Percentiles rank a stretch among this genome's conserved stretches.
These are phyloP conservation scores for Uropsilus gracilis DNA, from an alignment of 2,113 vertebrate genomes.

Conservation along the genomic window DNA sequence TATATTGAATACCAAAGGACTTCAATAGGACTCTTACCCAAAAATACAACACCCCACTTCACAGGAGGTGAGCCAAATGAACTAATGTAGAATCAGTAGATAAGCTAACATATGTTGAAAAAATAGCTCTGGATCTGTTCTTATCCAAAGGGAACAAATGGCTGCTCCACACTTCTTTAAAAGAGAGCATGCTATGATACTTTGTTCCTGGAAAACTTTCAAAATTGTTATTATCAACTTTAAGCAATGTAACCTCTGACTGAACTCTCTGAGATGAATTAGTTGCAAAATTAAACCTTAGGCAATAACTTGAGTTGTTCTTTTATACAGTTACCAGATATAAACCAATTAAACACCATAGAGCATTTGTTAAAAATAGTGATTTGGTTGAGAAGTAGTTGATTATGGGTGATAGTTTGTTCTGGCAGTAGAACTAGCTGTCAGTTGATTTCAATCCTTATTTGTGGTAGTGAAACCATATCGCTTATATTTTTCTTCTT, in stretches of 20 bases:
- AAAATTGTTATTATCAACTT: neutral
- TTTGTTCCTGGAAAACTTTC: neutral
- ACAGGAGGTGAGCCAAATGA: neutral
- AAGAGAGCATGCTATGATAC: neutral
- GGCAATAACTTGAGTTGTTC: neutral
- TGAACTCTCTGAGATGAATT: neutral
- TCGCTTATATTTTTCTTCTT: slow-evolving; percentile 9
- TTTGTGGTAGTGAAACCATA: slow-evolving; percentile 16
- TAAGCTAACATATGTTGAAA: neutral
- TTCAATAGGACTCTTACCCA: neutral
- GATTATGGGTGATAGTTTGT: neutral
- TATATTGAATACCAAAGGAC: neutral
- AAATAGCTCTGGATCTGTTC: neutral
- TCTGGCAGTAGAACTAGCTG: slow-evolving; percentile 19
- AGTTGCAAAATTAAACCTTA: slow-evolving; percentile 39
- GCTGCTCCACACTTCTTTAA: neutral
- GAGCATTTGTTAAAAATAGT: slow-evolving; percentile 59
- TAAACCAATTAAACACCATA: slow-evolving; percentile 50
- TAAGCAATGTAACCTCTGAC: neutral
- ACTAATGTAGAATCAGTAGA: neutral
- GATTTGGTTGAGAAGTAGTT: slow-evolving; percentile 23
- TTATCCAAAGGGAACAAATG: neutral
- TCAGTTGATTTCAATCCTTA: slow-evolving; percentile 40
- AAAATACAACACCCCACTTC: neutral
- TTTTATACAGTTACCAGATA: slow-evolving; percentile 3